These are phyloP conservation scores for Zelostemma sp. DNA, from an alignment of 1,140 invertebrate genomes.

Conservation along the genomic window DNA sequence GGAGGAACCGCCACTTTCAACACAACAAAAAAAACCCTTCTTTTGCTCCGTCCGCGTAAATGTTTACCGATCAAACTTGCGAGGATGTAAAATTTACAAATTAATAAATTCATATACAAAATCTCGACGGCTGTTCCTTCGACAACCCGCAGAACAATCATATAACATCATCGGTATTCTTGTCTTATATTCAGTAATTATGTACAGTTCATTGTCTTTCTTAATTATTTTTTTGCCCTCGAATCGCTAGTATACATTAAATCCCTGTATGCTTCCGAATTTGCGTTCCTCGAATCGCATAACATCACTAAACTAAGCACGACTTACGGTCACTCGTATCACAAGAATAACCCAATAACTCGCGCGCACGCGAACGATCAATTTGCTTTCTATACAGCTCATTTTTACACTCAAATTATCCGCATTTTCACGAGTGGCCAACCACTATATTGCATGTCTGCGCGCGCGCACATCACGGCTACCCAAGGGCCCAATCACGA, in stretches of 20 bases:
- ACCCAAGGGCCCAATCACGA: slow-evolving; percentile 16
- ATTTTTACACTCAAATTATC: slow-evolving; percentile 49
- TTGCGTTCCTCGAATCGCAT: slow-evolving; percentile 65
- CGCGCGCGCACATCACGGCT: slow-evolving; percentile 36
- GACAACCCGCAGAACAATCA: slow-evolving; percentile 52
- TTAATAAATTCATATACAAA: slow-evolving; percentile 11
- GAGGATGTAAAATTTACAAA: too few relatives aligned
- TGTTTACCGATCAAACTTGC: too few relatives aligned
- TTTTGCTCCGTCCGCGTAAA: too few relatives aligned
- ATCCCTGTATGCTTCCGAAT: slow-evolving; percentile 72
- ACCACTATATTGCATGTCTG: slow-evolving; percentile 47
- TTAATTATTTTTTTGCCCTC: slow-evolving; percentile 37
- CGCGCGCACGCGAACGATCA: slow-evolving; percentile 42
- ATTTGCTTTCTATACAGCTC: slow-evolving; percentile 50
- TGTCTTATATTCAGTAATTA: slow-evolving; percentile 64
- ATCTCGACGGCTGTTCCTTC: slow-evolving; percentile 25
- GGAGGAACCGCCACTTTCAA: slow-evolving; percentile 31
- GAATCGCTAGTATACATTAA: slow-evolving; percentile 46
- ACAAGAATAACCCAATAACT: slow-evolving; percentile 66
- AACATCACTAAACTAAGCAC: slow-evolving; percentile 58
- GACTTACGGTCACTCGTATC: slow-evolving; percentile 62
- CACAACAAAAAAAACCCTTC: neutral
- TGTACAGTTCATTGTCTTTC: slow-evolving; percentile 63
- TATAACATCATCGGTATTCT: slow-evolving; percentile 58
- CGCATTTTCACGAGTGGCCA: slow-evolving; percentile 32